phyloP scores from a whole-genome alignment of 2,797 vertebrate species.

The Anniella stebbinsi region DNA sequence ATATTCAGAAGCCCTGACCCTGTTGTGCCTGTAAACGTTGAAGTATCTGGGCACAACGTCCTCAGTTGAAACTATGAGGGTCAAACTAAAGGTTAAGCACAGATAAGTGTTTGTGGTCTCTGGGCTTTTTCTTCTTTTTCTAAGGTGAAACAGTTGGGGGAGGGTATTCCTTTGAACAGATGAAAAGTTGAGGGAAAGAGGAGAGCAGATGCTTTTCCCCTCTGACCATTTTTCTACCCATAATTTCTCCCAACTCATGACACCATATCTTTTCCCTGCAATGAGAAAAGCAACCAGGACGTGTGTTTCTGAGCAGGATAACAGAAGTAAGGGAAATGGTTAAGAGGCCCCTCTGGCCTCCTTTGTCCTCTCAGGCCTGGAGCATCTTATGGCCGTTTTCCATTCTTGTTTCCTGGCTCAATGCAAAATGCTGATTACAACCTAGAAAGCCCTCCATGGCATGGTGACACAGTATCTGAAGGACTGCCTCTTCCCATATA shows the following conservation, averaged over 20 bases:
- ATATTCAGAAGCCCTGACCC: neutral
- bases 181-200: too few species aligned
- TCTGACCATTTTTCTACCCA: neutral
- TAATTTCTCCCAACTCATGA: neutral
- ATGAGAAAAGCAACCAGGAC: neutral
- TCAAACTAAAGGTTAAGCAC: neutral
- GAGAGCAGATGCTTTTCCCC: neutral
- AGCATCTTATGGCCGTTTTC: too few species aligned
- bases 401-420: neutral
- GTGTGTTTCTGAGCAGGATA: neutral
- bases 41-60: neutral
- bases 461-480: too few species aligned
- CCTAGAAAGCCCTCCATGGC: too few species aligned
- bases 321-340: neutral
- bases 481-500: too few species aligned
- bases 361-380: neutral
- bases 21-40: neutral
- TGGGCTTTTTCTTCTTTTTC: neutral
- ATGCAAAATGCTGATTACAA: too few species aligned
- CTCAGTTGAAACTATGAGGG: neutral
- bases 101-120: neutral
- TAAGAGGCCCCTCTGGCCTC: too few species aligned
- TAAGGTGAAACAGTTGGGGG: neutral
- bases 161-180: neutral
- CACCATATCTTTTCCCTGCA: neutral